phyloP scores from a whole-genome alignment of 2,888 invertebrate species.

The Hirtodrosophila cameraria region DNA sequence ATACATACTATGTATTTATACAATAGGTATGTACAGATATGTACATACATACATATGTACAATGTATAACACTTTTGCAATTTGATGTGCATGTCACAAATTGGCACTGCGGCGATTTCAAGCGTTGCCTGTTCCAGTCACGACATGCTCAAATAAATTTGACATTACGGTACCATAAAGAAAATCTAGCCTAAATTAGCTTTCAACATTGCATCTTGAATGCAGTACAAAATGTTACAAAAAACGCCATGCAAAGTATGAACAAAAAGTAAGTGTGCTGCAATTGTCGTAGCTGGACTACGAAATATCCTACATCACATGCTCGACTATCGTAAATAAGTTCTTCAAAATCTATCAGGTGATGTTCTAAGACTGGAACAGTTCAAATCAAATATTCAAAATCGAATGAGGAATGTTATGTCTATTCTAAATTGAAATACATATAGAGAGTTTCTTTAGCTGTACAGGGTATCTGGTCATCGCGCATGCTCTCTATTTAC shows the following conservation, averaged over 20 bases:
- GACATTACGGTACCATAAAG: conserved; percentile 41
- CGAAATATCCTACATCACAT: neutral
- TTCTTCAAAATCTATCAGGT: too few relatives aligned
- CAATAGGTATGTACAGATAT: too few relatives aligned
- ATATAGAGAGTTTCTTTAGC: too few relatives aligned
- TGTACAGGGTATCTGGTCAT: too few relatives aligned
- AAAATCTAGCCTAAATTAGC: conserved; percentile 2
- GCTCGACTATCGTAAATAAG: neutral
- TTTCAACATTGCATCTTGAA: conserved; percentile 28
- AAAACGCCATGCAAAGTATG: neutral
- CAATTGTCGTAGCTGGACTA: neutral
- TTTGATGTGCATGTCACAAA: conserved; percentile 65
- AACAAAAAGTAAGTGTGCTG: conserved; percentile 8
- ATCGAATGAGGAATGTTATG: too few relatives aligned
- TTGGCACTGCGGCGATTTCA: conserved; percentile 62
- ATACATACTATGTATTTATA: too few relatives aligned
- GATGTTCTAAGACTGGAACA: too few relatives aligned
- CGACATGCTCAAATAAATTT: conserved; percentile 61
- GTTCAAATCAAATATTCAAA: too few relatives aligned
- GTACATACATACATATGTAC: neutral
- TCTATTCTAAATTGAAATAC: too few relatives aligned
- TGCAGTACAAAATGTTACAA: conserved; percentile 4
- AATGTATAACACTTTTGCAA: conserved; percentile 23
- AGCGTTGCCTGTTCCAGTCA: conserved; percentile 43
- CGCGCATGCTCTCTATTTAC: neutral